Evolutionary conservation across 2,113 vertebrate species (phyloP).

Genomic region (Catharus fuscescens): DNA sequence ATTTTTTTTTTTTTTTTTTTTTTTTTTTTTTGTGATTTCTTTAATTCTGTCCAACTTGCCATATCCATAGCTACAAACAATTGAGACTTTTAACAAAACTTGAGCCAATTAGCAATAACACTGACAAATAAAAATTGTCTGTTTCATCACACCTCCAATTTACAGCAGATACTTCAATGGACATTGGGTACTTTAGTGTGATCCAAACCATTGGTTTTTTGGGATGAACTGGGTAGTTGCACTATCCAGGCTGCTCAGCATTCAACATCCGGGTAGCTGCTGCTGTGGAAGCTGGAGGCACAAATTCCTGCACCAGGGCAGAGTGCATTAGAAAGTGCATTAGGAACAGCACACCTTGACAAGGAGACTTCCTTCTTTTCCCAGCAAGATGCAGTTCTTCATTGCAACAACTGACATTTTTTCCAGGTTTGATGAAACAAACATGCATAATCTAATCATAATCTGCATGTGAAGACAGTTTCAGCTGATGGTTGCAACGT

Average conservation of each 20-base stretch:
- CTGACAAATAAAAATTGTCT: background rate
- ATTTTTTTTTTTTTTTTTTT: background rate
- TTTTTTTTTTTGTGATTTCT: background rate
- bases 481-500: accelerated
- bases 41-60: background rate
- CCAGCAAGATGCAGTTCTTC: background rate
- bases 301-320: background rate
- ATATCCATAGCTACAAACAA: background rate
- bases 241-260: background rate
- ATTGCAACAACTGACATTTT: background rate
- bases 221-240: background rate
- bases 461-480: background rate
- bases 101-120: accelerated
- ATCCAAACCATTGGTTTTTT: background rate
- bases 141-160: background rate
- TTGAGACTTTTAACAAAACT: background rate
- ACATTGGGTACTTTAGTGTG: background rate
- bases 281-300: background rate
- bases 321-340: background rate
- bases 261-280: background rate
- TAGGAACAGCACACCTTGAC: background rate
- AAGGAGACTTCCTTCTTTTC: background rate
- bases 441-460: background rate
- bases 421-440: background rate
- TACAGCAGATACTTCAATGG: background rate